phyloP scores from a whole-genome alignment of 2,888 invertebrate genomes.

The Ceriagrion tenellum region DNA sequence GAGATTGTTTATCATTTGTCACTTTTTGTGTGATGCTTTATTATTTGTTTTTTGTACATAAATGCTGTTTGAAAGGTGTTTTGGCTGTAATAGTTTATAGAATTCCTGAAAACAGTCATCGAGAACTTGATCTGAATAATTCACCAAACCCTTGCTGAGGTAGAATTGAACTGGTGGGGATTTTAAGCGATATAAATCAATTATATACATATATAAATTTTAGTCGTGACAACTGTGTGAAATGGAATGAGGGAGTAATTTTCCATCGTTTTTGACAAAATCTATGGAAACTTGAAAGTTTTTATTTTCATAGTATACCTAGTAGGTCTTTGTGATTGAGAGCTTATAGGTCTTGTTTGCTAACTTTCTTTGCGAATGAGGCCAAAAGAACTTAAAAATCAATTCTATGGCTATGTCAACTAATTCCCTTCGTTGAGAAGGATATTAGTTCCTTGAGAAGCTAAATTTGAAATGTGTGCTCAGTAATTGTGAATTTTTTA shows the following conservation, averaged over 20 bases:
- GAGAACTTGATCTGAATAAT: not conserved
- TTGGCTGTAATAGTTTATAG: constrained; percentile 61
- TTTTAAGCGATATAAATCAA: not conserved
- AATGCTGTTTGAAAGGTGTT: constrained; percentile 49
- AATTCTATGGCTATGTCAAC: not conserved
- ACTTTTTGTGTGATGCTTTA: constrained; percentile 65
- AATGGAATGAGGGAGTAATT: not conserved
- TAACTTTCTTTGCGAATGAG: not conserved
- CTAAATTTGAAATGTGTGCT: not conserved
- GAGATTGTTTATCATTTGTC: constrained; percentile 61
- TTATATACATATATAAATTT: not conserved
- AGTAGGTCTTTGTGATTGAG: not conserved
- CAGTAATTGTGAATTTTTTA: not conserved
- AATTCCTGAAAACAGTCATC: not conserved
- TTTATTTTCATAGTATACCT: not conserved
- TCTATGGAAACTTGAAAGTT: not conserved
- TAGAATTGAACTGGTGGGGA: not conserved
- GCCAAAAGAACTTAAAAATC: not conserved
- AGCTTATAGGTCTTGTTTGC: not conserved
- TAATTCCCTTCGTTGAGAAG: not conserved
- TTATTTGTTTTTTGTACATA: constrained; percentile 63
- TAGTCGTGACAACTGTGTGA: not conserved
- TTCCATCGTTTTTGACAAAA: not conserved
- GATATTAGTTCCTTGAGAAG: not conserved
- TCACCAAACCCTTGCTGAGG: not conserved